phyloP scores from a whole-genome alignment of 2,113 vertebrate species.

The Oryzias melastigma region DNA sequence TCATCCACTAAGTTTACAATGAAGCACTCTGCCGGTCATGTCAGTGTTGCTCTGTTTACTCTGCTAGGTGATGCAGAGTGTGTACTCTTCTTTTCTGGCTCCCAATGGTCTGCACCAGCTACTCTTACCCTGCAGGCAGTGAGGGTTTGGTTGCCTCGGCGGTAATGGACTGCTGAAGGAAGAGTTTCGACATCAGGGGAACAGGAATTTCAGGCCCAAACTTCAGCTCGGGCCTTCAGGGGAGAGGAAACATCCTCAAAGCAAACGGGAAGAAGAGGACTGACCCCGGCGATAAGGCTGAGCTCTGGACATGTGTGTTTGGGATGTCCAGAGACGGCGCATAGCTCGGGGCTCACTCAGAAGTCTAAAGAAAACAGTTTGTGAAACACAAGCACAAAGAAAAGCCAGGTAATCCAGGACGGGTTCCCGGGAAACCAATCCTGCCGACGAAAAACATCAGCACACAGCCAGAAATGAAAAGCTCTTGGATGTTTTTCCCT shows the following conservation, averaged over 20 bases:
- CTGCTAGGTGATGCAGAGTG: constrained; percentile 59
- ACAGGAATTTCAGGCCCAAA: constrained; percentile 69
- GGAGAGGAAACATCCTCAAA: constrained; percentile 66
- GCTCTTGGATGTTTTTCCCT: background rate
- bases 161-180: constrained; percentile 75
- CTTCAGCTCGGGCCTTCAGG: constrained; percentile 51
- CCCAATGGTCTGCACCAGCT: constrained; percentile 63
- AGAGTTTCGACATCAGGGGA: constrained; percentile 74
- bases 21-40: constrained; percentile 60
- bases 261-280: constrained; percentile 63
- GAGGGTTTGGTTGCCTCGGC: constrained; percentile 68
- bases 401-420: constrained; percentile 17
- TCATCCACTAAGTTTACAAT: constrained; percentile 68
- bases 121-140: constrained; percentile 64
- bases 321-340: constrained; percentile 12
- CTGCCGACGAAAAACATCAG: constrained; percentile 22
- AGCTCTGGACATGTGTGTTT: constrained; percentile 29
- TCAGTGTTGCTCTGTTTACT: constrained; percentile 66
- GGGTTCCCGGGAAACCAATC: constrained; percentile 12
- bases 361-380: constrained; percentile 29
- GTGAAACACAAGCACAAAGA: constrained; percentile 25
- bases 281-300: constrained; percentile 55
- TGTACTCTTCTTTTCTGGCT: constrained; percentile 68
- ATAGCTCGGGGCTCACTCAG: constrained; percentile 23
- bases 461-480: constrained; percentile 31